Evolutionary conservation across 2,797 vertebrate species (phyloP).

Genomic region (Eutrigla gurnardus): DNA sequence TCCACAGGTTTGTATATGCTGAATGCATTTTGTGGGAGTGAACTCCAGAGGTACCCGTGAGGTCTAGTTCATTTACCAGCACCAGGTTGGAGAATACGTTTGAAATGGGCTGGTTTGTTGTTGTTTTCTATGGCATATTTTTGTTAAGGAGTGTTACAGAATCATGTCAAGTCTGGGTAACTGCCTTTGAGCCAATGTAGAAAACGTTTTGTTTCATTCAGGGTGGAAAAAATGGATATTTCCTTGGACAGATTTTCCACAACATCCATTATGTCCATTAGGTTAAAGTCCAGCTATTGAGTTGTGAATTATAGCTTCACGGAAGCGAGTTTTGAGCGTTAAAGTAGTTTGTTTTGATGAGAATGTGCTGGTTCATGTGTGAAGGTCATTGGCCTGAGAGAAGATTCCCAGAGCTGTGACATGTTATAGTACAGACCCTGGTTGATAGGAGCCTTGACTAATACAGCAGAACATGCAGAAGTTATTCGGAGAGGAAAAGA

Average conservation of each 20-base stretch:
- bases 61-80: slow-evolving; percentile 30
- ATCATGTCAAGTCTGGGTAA: slow-evolving; percentile 26
- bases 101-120: slow-evolving; percentile 7
- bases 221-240: slow-evolving; percentile 9
- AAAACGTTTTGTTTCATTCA: slow-evolving; percentile 20
- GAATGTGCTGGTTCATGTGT: slow-evolving; percentile 44
- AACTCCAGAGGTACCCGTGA: slow-evolving; percentile 25
- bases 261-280: slow-evolving; percentile 18
- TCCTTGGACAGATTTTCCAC: slow-evolving; percentile 46
- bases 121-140: slow-evolving; percentile 20
- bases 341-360: slow-evolving; percentile 20
- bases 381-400: slow-evolving; percentile 58
- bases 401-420: slow-evolving; percentile 58
- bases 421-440: slow-evolving; percentile 54
- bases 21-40: slow-evolving; percentile 44
- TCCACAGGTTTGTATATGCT: slow-evolving; percentile 63
- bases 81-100: slow-evolving; percentile 11
- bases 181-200: slow-evolving; percentile 7
- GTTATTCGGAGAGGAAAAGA: slow-evolving; percentile 53
- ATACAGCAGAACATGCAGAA: slow-evolving; percentile 52
- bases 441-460: slow-evolving; percentile 66
- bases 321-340: slow-evolving; percentile 25
- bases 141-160: slow-evolving; percentile 8
- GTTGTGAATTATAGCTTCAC: slow-evolving; percentile 27
- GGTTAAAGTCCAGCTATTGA: slow-evolving; percentile 37